Percentiles rank a stretch among this genome's conserved stretches.
phyloP scores from a whole-genome alignment of 2,888 invertebrate genomes.

The Drosophila subsilvestris region DNA sequence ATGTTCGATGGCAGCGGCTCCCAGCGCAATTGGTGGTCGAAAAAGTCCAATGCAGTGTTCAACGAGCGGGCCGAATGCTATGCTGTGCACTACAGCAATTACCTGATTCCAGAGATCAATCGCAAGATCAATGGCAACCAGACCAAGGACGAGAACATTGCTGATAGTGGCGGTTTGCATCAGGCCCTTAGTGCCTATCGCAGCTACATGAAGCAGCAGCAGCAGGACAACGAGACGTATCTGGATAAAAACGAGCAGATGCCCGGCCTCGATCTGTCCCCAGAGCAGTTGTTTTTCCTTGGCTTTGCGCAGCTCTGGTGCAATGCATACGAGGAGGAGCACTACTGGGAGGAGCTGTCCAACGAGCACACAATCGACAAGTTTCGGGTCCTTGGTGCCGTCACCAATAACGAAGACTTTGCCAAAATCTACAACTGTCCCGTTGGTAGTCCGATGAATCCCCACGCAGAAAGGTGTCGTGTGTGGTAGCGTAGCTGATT shows the following conservation, averaged over 20 bases:
- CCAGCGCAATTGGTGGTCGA: constrained; percentile 75
- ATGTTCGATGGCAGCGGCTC: constrained; percentile 64
- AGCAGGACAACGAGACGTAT: constrained; percentile 11
- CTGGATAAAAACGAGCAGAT: constrained; percentile 69
- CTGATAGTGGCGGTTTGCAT: constrained; percentile 79
- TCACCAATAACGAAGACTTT: constrained; percentile 80
- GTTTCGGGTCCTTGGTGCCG: constrained; percentile 79
- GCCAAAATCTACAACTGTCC: constrained; percentile 74
- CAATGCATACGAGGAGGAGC: constrained; percentile 73
- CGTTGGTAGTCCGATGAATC: constrained; percentile 79
- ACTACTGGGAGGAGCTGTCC: constrained; percentile 79
- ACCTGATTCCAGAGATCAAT: constrained; percentile 79
- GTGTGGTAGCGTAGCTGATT: constrained; percentile 67
- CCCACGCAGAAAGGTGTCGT: constrained; percentile 67
- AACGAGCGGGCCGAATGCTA: constrained; percentile 76
- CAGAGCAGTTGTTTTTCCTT: constrained; percentile 81
- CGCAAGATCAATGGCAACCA: constrained; percentile 74
- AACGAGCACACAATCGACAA: constrained; percentile 79
- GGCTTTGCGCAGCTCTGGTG: constrained; percentile 82
- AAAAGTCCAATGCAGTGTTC: constrained; percentile 71
- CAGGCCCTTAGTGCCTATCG: constrained; percentile 75
- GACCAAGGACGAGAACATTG: constrained; percentile 81
- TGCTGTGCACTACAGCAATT: constrained; percentile 71
- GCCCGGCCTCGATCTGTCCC: constrained; percentile 78
- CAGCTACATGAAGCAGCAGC: constrained; percentile 60